These are phyloP conservation scores for Canis aureus DNA, from an alignment of 2,113 vertebrate species.

Conservation along the genomic window DNA sequence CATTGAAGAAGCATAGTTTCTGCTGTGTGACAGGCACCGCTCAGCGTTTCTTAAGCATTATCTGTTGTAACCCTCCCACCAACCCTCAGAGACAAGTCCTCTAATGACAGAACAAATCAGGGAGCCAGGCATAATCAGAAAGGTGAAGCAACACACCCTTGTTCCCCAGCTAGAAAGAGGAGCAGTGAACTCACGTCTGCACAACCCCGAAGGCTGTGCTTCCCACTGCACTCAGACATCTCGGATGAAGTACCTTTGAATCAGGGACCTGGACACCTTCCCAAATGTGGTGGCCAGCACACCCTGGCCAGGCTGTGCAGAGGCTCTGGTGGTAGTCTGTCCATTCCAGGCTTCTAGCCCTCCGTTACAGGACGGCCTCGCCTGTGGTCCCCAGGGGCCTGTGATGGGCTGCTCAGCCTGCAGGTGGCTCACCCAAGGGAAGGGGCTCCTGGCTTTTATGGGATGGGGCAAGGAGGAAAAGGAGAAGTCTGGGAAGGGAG, in stretches of 20 bases:
- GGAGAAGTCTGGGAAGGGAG: neutral
- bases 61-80: neutral
- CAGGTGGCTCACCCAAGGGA: neutral
- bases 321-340: neutral
- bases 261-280: neutral
- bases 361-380: neutral
- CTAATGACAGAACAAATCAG: neutral
- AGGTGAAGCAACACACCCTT: accelerated
- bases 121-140: neutral
- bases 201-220: neutral
- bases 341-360: neutral
- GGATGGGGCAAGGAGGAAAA: neutral
- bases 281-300: neutral
- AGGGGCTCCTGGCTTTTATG: neutral
- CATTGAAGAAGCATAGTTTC: neutral
- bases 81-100: neutral
- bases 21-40: neutral
- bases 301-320: neutral
- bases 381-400: neutral
- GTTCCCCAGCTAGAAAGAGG: neutral
- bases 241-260: neutral
- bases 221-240: neutral
- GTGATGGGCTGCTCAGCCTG: neutral
- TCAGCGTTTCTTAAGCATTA: neutral
- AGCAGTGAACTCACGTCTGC: neutral